Conservation (phyloP, 2,888 invertebrate genomes). For the Acanthococcus lagerstroemiae region DNA sequence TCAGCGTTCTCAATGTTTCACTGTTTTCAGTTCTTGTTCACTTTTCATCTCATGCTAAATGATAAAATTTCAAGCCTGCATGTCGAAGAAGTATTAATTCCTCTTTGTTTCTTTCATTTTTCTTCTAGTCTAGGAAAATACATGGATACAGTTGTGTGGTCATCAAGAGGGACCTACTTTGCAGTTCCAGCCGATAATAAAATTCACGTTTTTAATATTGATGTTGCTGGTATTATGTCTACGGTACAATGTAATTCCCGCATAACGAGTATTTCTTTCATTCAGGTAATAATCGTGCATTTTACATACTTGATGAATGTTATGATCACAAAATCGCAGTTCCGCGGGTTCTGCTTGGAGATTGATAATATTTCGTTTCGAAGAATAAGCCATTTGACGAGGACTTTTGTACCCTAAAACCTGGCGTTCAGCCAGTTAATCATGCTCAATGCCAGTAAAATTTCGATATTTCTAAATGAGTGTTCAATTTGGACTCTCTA, state of each 20-base stretch:
- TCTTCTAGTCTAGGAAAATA: constrained; percentile 21
- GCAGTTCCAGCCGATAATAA: constrained; percentile 59
- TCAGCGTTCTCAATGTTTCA: background rate
- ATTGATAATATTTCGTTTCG: too few relatives aligned
- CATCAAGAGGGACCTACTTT: constrained; percentile 66
- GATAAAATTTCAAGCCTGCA: background rate
- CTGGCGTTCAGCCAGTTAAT: too few relatives aligned
- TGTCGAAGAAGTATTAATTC: background rate
- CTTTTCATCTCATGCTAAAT: background rate
- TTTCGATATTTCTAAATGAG: too few relatives aligned
- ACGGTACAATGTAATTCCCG: constrained; percentile 27
- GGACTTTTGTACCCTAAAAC: too few relatives aligned
- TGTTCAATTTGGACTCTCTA: too few relatives aligned
- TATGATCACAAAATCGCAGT: too few relatives aligned
- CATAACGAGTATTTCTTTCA: constrained; percentile 27
- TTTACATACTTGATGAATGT: too few relatives aligned
- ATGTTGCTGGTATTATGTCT: constrained; percentile 56
- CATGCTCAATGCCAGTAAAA: too few relatives aligned
- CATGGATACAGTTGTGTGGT: constrained; percentile 51
- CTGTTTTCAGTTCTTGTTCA: background rate
- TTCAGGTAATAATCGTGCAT: constrained; percentile 15
- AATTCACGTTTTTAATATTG: constrained; percentile 71
- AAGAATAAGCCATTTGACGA: too few relatives aligned
- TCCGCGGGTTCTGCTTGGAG: too few relatives aligned
- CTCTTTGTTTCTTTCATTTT: background rate